Evolutionary conservation across 2,113 vertebrate genomes (phyloP).

Genomic region (Pontoporia blainvillei): DNA sequence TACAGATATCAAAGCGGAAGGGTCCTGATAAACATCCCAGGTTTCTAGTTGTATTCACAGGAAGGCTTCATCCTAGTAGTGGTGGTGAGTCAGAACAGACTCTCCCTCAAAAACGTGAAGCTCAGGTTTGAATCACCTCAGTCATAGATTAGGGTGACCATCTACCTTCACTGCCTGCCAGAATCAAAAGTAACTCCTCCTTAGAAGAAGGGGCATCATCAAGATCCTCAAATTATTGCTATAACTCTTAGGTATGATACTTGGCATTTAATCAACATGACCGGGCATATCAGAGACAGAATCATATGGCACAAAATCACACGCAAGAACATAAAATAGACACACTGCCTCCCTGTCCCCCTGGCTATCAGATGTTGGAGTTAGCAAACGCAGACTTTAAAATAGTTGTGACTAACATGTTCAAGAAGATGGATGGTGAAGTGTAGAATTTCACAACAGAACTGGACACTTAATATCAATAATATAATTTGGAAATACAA

Average conservation of each 20-base stretch:
- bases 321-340: not conserved
- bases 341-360: accelerated
- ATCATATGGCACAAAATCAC: not conserved
- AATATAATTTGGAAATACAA: not conserved
- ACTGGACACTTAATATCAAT: not conserved
- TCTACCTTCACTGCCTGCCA: not conserved
- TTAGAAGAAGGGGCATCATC: not conserved
- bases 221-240: not conserved
- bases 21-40: accelerated
- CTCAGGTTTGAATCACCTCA: accelerated
- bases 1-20: not conserved
- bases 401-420: not conserved
- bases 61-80: not conserved
- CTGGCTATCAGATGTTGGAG: not conserved
- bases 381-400: not conserved
- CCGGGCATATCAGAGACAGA: not conserved
- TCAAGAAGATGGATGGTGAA: not conserved
- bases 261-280: not conserved
- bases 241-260: accelerated
- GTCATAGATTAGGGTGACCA: accelerated
- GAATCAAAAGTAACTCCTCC: not conserved
- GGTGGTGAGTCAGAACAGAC: not conserved
- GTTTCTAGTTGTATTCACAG: not conserved
- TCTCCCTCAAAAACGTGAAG: accelerated
- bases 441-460: not conserved